Evolutionary conservation across 2,113 vertebrate species (phyloP).

Genomic region (Pungitius pungitius): DNA sequence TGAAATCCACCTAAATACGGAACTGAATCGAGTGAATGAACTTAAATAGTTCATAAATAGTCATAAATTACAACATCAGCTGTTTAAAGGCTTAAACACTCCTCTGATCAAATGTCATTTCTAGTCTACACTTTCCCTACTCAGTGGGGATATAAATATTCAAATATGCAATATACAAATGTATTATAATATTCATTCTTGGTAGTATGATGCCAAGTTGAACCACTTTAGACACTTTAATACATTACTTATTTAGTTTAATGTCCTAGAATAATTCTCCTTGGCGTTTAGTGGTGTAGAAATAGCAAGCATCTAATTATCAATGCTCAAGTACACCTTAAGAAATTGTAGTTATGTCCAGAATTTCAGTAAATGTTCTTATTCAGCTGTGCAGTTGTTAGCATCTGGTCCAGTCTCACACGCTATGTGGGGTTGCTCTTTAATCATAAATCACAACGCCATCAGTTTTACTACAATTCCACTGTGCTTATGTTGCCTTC

Average conservation of each 20-base stretch:
- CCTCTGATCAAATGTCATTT: background rate
- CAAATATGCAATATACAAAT: no score
- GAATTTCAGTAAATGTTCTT: background rate
- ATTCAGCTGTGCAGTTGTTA: background rate
- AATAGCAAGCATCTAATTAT: background rate
- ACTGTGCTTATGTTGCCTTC: constrained; percentile 17
- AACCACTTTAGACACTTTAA: no score
- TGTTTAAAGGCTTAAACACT: background rate
- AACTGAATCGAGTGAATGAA: background rate
- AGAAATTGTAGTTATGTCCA: background rate
- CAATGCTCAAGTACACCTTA: background rate
- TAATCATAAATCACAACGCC: constrained; percentile 1
- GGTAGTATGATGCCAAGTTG: no score
- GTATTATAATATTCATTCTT: no score
- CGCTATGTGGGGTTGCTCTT: constrained; percentile 13
- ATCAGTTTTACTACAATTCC: constrained; percentile 12
- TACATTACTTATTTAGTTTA: no score
- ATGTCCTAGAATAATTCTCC: background rate
- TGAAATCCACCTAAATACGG: background rate
- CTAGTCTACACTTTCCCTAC: background rate
- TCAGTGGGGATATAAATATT: background rate
- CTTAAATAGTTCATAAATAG: background rate
- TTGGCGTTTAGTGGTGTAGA: background rate
- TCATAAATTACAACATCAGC: background rate
- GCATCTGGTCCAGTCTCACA: constrained; percentile 2